Evolutionary conservation across 2,888 invertebrate genomes (phyloP).

Genomic region (Andrena flavipes): DNA sequence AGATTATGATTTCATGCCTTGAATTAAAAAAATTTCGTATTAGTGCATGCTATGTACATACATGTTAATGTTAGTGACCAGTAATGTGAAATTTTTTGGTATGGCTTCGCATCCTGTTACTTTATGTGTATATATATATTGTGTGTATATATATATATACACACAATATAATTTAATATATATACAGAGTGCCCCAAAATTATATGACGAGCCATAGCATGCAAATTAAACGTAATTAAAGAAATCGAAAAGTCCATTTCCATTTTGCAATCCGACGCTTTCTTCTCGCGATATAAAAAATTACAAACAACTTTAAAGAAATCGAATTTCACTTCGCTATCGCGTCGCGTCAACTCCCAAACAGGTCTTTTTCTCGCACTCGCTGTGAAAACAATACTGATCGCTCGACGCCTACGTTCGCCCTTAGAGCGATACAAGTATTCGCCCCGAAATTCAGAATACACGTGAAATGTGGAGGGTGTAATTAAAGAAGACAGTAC

Average conservation of each 20-base stretch:
- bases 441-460: not conserved
- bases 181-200: not conserved
- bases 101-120: slow-evolving; percentile 32
- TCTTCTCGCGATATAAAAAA: not conserved
- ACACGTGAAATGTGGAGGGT: no score
- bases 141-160: not conserved
- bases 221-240: no score
- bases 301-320: not conserved
- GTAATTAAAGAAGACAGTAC: no score
- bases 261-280: no score
- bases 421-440: not conserved
- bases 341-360: no score
- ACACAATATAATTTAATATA: not conserved
- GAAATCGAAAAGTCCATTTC: not conserved
- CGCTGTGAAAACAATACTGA: no score
- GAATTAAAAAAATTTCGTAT: slow-evolving; percentile 31
- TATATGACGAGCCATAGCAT: no score
- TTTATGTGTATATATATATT: not conserved
- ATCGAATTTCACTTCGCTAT: no score
- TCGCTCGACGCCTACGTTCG: no score
- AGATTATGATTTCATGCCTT: slow-evolving; percentile 46
- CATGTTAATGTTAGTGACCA: slow-evolving; percentile 42
- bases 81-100: slow-evolving; percentile 2
- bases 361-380: no score
- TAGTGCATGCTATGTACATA: slow-evolving; percentile 66